phyloP scores from a whole-genome alignment of 2,113 vertebrate species.

The Rafetus swinhoei region DNA sequence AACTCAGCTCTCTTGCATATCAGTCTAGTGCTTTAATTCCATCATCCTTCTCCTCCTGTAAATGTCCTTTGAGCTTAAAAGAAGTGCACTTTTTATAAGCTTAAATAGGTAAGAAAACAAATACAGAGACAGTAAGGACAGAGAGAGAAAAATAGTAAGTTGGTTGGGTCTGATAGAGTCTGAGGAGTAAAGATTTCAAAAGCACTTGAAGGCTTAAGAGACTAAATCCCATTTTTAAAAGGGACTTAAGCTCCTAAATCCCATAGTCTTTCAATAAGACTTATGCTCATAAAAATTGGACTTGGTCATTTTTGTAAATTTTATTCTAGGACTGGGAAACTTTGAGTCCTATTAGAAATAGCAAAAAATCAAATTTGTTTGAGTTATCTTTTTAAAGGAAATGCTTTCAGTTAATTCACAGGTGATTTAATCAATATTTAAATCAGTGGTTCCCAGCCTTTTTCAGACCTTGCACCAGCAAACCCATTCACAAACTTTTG shows the following conservation, averaged over 20 bases:
- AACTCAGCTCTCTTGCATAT: neutral
- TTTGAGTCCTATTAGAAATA: neutral
- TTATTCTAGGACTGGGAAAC: neutral
- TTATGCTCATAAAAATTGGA: neutral
- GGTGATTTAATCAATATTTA: neutral
- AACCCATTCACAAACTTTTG: too few relatives aligned
- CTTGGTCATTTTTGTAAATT: neutral
- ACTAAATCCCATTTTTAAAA: neutral
- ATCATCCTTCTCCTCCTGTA: neutral
- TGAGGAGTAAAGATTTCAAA: neutral
- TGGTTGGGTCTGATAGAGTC: neutral
- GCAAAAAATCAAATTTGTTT: neutral
- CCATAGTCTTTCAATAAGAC: neutral
- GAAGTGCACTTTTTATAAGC: neutral
- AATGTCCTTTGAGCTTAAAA: neutral
- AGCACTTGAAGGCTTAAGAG: neutral
- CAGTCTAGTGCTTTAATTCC: neutral
- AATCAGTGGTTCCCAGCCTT: neutral
- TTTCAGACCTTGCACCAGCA: too few relatives aligned
- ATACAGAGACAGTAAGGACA: neutral
- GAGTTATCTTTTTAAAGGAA: neutral
- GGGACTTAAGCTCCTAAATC: neutral
- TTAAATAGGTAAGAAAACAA: neutral
- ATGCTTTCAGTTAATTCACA: slow-evolving; percentile 1
- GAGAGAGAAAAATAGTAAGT: neutral